Base-by-base conservation (phyloP, 2,888 invertebrate species). In the Caenorhabditis virilis region DNA sequence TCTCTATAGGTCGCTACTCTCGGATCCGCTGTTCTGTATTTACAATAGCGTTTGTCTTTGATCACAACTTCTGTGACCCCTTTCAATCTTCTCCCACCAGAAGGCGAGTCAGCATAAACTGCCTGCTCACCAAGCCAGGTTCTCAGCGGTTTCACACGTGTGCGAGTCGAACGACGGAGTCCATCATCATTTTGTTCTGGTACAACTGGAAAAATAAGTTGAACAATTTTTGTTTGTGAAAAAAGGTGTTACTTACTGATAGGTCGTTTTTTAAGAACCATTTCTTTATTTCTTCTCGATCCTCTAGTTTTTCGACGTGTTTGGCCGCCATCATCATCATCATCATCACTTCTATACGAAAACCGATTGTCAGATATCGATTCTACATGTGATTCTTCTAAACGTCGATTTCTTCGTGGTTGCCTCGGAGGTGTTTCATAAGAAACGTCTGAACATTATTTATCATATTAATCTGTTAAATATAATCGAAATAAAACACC, bases 41-140 rank as follows among this genome's bases (percentile, higher is more conserved):
- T 61, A 47, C 51, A 50, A 27, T 52, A 35, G 11, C 57, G 23
- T n/a, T 53, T 53, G 25, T 66, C 66, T 6, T 26, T 60, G 47
- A 66, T 30, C 18, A 49, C 26, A 13, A 66, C 66, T 15, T 53
- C 57, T 2, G 53, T 61, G 0, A 66, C 56, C 5, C 66, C 66
- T 11, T 38, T 48, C 35, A 65, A 25, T 11, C 59, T 35, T 16
- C 43, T 47, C 23, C 59, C 51, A 27, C 65, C 65, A 13, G 41
- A 49, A 30, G 69, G 66, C 7, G 62, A 60, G 13, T 53, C 26
- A 2, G 25, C 56, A 26, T 70, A 70, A 7, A 58, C 41, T 0
- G 61, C 30, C 18, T 52, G 36, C 38, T 70, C 70, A 16, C 66
- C 66, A 36, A 70, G 55, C 66, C 66, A 70, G 4, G 41, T 30